Conservation (phyloP, 1,140 invertebrate species). For the Sitobion miscanthi region DNA sequence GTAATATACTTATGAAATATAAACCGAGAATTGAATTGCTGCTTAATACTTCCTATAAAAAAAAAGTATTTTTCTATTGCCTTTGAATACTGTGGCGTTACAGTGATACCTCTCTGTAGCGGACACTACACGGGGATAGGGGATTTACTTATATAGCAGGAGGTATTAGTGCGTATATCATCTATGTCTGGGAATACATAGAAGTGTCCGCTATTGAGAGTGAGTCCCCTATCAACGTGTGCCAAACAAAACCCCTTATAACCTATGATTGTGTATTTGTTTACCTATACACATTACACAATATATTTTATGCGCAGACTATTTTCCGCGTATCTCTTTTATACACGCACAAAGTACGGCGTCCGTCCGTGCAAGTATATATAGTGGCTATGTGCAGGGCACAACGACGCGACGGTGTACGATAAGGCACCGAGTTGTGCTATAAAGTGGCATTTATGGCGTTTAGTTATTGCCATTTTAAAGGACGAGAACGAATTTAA, state of each 20-base stretch:
- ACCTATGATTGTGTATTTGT: not conserved
- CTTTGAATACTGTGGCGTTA: not conserved
- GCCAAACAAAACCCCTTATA: not conserved
- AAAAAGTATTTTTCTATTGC: not conserved
- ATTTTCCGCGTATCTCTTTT: not conserved
- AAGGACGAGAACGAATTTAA: slow-evolving; percentile 9
- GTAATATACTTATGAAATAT: not conserved
- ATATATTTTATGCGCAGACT: not conserved
- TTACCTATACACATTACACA: not conserved
- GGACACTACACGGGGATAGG: not conserved
- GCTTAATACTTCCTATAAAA: not conserved
- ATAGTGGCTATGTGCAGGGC: not conserved
- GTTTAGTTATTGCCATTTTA: slow-evolving; percentile 27
- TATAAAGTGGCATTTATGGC: slow-evolving; percentile 24
- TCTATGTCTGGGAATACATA: no score
- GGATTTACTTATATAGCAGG: no score
- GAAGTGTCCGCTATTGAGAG: not conserved
- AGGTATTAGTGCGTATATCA: no score
- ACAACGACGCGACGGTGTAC: not conserved
- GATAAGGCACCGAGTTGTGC: slow-evolving; percentile 16
- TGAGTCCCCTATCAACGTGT: not conserved
- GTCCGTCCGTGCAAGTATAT: not conserved
- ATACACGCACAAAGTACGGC: not conserved
- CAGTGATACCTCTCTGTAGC: not conserved
- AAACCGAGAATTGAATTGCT: not conserved